These are phyloP conservation scores for Pristionchus exspectatus DNA, from an alignment of 2,888 invertebrate species.

Conservation along the genomic window DNA sequence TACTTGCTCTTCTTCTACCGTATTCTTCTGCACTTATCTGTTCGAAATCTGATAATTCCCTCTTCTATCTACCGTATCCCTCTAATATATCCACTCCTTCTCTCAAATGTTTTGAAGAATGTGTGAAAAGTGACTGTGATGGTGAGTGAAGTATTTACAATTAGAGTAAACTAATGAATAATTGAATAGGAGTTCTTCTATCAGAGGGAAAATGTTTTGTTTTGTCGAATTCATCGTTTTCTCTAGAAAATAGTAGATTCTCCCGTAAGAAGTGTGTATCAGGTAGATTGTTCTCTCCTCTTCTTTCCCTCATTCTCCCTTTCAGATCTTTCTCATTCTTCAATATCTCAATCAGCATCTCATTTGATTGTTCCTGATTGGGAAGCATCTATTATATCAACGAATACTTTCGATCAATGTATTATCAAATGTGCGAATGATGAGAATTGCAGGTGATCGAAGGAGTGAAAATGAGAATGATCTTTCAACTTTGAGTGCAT, in stretches of 20 bases:
- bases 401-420: slow-evolving; percentile 15
- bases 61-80: slow-evolving; percentile 54
- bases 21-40: neutral
- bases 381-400: slow-evolving; percentile 38
- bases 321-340: neutral
- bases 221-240: neutral
- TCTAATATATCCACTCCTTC: slow-evolving; percentile 7
- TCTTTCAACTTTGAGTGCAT: slow-evolving; percentile 32
- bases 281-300: neutral
- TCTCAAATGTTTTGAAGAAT: slow-evolving; percentile 23
- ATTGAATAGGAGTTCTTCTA: slow-evolving; percentile 12
- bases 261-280: slow-evolving; percentile 27
- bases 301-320: neutral
- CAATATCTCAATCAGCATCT: slow-evolving; percentile 13
- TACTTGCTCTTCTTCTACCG: neutral
- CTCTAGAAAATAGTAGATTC: slow-evolving; percentile 16
- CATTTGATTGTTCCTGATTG: slow-evolving; percentile 50
- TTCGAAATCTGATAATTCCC: neutral
- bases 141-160: neutral
- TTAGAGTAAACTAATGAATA: neutral
- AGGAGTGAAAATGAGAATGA: neutral
- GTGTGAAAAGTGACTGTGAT: slow-evolving; percentile 17
- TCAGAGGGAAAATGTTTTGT: neutral
- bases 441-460: slow-evolving; percentile 17
- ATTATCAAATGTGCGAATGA: slow-evolving; percentile 32